Conservation (phyloP, 2,797 vertebrate genomes). For the Pantherophis vulpinus region DNA sequence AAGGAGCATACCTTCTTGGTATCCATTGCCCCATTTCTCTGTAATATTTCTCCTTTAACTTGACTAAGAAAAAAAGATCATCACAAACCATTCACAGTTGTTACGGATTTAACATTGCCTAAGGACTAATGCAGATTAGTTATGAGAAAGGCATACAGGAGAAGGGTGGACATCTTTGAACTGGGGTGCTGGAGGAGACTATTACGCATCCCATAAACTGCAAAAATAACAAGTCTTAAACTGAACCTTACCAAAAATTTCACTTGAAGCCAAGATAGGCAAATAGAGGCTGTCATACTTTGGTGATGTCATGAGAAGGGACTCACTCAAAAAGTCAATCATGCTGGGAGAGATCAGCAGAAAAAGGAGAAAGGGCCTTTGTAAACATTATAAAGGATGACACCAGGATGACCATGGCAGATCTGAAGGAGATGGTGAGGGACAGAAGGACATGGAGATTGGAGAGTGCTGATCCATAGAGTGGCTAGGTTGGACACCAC, state of each 20-base stretch:
- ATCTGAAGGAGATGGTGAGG: background rate
- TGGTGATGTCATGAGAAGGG: background rate
- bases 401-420: background rate
- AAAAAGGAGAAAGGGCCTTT: background rate
- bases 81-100: constrained; percentile 63
- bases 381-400: background rate
- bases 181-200: background rate
- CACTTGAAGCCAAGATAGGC: background rate
- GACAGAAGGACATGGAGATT: background rate
- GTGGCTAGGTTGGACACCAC: background rate
- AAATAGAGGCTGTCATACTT: background rate
- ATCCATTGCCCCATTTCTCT: constrained; percentile 21
- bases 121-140: constrained; percentile 22
- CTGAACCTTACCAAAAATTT: background rate
- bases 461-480: background rate
- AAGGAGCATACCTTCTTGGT: background rate
- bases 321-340: background rate
- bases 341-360: background rate
- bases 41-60: constrained; percentile 46
- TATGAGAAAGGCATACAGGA: background rate
- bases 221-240: background rate
- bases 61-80: constrained; percentile 55
- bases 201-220: background rate
- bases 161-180: background rate
- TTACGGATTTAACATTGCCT: constrained; percentile 61